Conservation (phyloP, 2,888 invertebrate genomes). For the Nemurella pictetii region DNA sequence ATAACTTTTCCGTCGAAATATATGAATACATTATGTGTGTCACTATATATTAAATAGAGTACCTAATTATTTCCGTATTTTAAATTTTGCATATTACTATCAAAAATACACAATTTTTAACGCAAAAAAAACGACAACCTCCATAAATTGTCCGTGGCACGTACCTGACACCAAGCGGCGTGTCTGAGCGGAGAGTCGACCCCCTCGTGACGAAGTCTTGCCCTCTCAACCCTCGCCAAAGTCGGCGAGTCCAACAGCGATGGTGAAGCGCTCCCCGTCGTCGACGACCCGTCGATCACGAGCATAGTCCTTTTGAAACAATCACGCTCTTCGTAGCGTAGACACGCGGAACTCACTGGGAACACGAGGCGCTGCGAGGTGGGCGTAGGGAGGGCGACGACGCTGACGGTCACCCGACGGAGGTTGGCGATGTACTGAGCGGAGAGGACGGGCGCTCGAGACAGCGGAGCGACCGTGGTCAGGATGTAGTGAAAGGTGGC, state of each 20-base stretch:
- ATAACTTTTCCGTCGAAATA: background rate
- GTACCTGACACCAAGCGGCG: conserved; percentile 38
- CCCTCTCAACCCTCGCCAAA: conserved; percentile 62
- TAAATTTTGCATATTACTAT: too few relatives aligned
- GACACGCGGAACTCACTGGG: background rate
- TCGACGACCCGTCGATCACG: conserved; percentile 38
- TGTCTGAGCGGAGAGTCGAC: conserved; percentile 32
- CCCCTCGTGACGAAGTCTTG: conserved; percentile 48
- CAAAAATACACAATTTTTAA: too few relatives aligned
- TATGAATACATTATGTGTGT: too few relatives aligned
- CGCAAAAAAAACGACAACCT: too few relatives aligned
- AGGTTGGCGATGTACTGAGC: background rate
- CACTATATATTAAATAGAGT: too few relatives aligned
- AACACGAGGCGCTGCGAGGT: background rate
- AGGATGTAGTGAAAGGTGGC: background rate
- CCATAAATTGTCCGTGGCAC: too few relatives aligned
- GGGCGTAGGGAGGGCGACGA: background rate
- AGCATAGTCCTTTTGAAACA: conserved; percentile 20
- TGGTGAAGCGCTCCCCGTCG: conserved; percentile 47
- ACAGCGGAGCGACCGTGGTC: background rate
- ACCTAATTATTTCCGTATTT: too few relatives aligned
- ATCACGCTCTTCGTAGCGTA: background rate
- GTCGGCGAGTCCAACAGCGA: conserved; percentile 64
- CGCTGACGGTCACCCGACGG: background rate
- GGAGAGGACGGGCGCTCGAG: background rate